Evolutionary conservation across 2,113 vertebrate species (phyloP).

Genomic region (Epinephelus lanceolatus): DNA sequence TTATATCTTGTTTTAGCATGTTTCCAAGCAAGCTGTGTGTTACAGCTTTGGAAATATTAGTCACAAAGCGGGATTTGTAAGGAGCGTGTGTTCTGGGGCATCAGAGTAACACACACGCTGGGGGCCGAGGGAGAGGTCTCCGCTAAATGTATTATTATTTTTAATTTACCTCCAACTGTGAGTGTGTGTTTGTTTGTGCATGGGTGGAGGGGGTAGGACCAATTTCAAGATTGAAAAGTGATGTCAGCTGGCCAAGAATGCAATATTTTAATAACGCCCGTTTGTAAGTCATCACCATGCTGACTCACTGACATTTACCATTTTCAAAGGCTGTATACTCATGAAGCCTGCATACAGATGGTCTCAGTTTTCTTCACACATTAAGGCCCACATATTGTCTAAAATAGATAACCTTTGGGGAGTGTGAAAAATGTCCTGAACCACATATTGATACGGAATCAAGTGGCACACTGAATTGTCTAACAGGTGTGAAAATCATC

Average conservation of each 20-base stretch:
- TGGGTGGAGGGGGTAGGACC: background rate
- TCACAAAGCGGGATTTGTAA: constrained; percentile 42
- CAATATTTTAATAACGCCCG: constrained; percentile 24
- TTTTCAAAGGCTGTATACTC: constrained; percentile 6
- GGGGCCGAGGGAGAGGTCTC: constrained; percentile 1
- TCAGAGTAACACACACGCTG: constrained; percentile 6
- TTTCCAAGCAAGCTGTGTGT: constrained; percentile 51
- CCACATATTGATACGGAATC: constrained; percentile 20
- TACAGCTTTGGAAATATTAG: constrained; percentile 46
- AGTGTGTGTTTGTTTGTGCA: background rate
- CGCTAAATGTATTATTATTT: constrained; percentile 30
- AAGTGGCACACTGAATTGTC: background rate
- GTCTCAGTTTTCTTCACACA: constrained; percentile 13
- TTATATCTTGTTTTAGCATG: constrained; percentile 45
- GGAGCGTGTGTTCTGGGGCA: constrained; percentile 28
- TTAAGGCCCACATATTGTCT: background rate
- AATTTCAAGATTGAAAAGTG: constrained; percentile 45
- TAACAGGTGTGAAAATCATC: constrained; percentile 20
- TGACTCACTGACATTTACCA: constrained; percentile 40
- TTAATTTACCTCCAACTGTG: constrained; percentile 45
- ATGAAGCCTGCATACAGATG: constrained; percentile 16
- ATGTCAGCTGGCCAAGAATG: constrained; percentile 33
- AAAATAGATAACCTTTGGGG: constrained; percentile 14
- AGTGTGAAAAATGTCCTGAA: constrained; percentile 7
- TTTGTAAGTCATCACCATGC: constrained; percentile 10